Evolutionary conservation across 2,797 vertebrate species (phyloP).

Genomic region (Rhyacichthys aspro): DNA sequence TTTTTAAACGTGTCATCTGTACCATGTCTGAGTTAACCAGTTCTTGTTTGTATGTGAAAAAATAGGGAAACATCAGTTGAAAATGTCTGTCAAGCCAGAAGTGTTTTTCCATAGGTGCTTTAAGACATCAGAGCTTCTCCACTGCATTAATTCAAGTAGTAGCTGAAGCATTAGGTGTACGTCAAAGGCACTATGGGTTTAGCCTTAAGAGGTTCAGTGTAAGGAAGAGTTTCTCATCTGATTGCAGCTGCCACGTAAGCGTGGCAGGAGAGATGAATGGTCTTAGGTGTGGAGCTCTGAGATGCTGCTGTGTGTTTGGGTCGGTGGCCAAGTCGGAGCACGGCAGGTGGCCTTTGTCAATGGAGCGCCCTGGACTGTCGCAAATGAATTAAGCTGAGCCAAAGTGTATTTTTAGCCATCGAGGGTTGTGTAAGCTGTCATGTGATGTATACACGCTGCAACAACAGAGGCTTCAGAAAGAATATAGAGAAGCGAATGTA

Average conservation of each 20-base stretch:
- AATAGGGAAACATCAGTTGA: too few species aligned
- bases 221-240: constrained; percentile 26
- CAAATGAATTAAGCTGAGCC: constrained; percentile 68
- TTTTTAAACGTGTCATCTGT: too few species aligned
- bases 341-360: constrained; percentile 29
- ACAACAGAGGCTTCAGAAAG: constrained; percentile 26
- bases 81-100: too few species aligned
- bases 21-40: too few species aligned
- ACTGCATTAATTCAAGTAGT: constrained; percentile 26
- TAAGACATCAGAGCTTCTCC: neutral
- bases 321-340: constrained; percentile 43
- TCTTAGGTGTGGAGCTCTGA: constrained; percentile 45
- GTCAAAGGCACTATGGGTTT: neutral
- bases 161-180: neutral
- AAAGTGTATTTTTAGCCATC: constrained; percentile 77
- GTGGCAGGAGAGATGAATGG: constrained; percentile 51
- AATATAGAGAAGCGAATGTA: too few species aligned
- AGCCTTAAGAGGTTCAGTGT: constrained; percentile 11
- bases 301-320: constrained; percentile 35
- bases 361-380: constrained; percentile 38
- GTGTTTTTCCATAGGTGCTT: too few species aligned
- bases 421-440: constrained; percentile 78
- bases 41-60: too few species aligned
- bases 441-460: constrained; percentile 64
- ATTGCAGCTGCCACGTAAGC: constrained; percentile 27